Conservation (phyloP, 2,888 invertebrate genomes). For the Fragum sueziense region DNA sequence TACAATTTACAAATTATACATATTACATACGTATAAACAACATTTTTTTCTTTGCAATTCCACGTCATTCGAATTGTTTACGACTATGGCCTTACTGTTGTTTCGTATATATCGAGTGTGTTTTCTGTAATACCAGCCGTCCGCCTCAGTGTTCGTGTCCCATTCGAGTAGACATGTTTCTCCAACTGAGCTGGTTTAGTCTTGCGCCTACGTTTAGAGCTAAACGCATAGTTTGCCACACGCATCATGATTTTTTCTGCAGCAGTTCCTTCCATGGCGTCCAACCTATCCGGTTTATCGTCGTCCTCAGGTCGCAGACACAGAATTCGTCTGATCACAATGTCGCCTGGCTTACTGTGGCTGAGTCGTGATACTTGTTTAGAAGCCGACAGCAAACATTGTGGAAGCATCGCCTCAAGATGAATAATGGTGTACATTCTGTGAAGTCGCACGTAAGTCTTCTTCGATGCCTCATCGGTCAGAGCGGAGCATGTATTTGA, state of each 20-base stretch:
- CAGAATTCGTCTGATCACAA: neutral
- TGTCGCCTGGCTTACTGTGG: neutral
- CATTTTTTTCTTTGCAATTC: no score
- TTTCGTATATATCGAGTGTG: neutral
- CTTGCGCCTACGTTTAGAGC: neutral
- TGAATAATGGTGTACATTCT: slow-evolving; percentile 22
- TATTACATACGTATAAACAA: no score
- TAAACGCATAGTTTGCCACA: neutral
- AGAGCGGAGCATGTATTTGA: slow-evolving; percentile 2
- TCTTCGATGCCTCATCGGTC: neutral
- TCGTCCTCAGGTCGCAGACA: neutral
- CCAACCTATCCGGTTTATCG: neutral
- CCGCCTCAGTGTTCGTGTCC: neutral
- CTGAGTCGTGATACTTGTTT: neutral
- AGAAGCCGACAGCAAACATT: neutral
- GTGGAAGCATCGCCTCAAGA: slow-evolving; percentile 12
- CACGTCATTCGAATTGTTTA: no score
- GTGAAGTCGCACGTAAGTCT: slow-evolving; percentile 15
- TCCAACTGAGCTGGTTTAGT: neutral
- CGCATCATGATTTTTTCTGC: neutral
- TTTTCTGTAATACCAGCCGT: neutral
- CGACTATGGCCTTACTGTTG: no score
- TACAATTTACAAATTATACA: no score
- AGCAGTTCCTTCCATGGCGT: neutral
- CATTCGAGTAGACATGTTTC: neutral